Evolutionary conservation across 2,113 vertebrate genomes (phyloP).

Genomic region (Solenodon paradoxus): DNA sequence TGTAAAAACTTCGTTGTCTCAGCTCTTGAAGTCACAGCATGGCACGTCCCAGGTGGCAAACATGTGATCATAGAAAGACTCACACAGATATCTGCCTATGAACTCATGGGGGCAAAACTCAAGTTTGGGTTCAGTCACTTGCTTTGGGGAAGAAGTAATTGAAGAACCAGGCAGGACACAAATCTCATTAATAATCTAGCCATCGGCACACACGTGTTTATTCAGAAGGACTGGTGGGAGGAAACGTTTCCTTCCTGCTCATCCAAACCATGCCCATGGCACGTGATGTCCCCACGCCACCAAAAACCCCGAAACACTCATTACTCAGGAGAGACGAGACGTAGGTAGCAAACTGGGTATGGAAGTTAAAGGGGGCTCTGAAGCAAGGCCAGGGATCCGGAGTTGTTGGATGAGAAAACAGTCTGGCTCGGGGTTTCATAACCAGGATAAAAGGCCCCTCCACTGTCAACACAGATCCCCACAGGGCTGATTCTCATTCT

Average conservation of each 20-base stretch:
- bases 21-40: background rate
- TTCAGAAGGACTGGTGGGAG: background rate
- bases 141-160: background rate
- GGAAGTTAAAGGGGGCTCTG: background rate
- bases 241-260: background rate
- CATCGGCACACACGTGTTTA: background rate
- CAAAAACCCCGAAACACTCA: background rate
- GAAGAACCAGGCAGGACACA: background rate
- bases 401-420: background rate
- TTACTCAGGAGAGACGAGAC: background rate
- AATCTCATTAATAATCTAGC: background rate
- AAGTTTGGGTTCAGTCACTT: background rate
- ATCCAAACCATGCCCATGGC: background rate
- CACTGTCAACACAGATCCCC: background rate
- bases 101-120: background rate
- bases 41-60: background rate
- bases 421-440: background rate
- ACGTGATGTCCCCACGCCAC: background rate
- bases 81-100: too few relatives aligned
- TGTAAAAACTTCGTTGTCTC: background rate
- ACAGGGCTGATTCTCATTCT: background rate
- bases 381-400: background rate
- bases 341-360: background rate
- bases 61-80: background rate
- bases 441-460: background rate